Percentiles rank a stretch among this genome's conserved stretches.
phyloP scores from a whole-genome alignment of 2,113 vertebrate species.

The Archilochus colubris region DNA sequence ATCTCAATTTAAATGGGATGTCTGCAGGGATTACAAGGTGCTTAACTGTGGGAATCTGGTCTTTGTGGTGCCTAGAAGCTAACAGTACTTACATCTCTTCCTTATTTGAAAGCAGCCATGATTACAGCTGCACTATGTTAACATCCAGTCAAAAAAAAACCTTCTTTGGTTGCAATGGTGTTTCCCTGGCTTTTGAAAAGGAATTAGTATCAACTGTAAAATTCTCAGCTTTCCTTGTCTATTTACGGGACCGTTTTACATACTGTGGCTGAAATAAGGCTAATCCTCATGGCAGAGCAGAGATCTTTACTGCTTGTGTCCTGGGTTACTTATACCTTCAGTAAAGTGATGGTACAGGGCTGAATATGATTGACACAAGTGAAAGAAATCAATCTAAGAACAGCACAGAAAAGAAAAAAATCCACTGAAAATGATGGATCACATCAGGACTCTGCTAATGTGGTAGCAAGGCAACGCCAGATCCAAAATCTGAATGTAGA shows the following conservation, averaged over 20 bases:
- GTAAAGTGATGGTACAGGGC: not conserved
- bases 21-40: conserved; percentile 35
- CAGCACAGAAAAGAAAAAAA: not conserved
- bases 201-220: not conserved
- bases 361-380: not conserved
- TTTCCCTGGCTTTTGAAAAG: not conserved
- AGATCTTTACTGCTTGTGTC: not conserved
- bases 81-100: not conserved
- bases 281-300: conserved; percentile 6
- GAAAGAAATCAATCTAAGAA: not conserved
- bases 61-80: not conserved
- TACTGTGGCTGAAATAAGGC: not conserved
- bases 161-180: not conserved
- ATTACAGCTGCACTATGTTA: not conserved
- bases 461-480: not conserved
- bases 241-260: not conserved
- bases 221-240: not conserved
- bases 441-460: not conserved
- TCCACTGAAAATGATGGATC: not conserved
- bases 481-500: not conserved
- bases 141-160: not conserved
- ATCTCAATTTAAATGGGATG: conserved; percentile 32
- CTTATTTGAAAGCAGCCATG: not conserved
- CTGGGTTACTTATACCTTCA: not conserved
- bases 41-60: conserved; percentile 23